Evolutionary conservation across 2,888 invertebrate species (phyloP), one percentile per base, ranked within the genome.

Genomic region (Sphinx pinastri): DNA sequence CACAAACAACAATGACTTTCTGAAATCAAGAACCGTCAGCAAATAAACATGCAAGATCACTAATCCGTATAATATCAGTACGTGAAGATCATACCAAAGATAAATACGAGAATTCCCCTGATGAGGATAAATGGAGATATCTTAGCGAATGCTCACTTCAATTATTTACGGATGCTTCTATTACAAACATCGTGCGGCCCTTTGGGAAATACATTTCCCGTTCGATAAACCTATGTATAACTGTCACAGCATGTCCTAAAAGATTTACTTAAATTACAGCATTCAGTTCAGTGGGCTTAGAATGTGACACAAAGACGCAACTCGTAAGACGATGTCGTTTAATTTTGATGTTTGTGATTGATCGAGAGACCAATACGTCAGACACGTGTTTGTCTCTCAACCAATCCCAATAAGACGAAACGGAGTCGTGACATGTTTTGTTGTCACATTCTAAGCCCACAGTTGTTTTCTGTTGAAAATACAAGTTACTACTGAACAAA

Each of bases 101-200:
- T 63, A 63, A 58, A 58, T 14, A 14, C 14, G 49, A 63, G 63
- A 63, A 49, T 63, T 63, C 63, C 63, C 63, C 49, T 6, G 63
- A 63, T 63, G 49, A 63, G 49, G 63, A 49, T 63, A 63, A 63
- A 63, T 49, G 49, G 63, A 63, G 60, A 25, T 47, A n/a, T 47
- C 49, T 63, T 49, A 13, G 0, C 49, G 49, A 49, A 49, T 19
- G 63, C 63, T 63, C 49, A 49, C 19, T 63, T 63, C 63, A 63
- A 63, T 63, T 63, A 49, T 19, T 3, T 47, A 19, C 45, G 12
- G 60, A 63, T 63, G 47, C 13, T 63, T 63, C 47, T 63, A 63
- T 63, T 49, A 19, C 49, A 49, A 63, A 63, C 63, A 47, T 63
- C 49, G 49, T 63, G 13, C 49, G 13, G 49, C 47, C 16, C 45